Conservation (phyloP, 2,888 invertebrate genomes). For the Cotesia congregata region DNA sequence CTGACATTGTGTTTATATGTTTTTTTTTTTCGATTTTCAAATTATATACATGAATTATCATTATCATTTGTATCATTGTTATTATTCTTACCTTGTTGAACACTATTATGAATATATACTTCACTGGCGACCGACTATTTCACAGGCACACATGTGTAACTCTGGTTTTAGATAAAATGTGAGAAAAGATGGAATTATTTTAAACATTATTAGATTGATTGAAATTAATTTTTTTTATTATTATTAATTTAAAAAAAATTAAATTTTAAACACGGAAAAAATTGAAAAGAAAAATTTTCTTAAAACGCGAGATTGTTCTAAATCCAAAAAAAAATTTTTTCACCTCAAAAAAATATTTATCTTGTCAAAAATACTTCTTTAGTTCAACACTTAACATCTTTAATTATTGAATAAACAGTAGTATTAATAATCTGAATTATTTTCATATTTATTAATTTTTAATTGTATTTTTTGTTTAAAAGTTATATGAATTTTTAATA, state of each 20-base stretch:
- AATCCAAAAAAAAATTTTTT: no score
- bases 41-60: slow-evolving; percentile 1
- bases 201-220: not conserved
- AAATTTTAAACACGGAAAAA: not conserved
- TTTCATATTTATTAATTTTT: no score
- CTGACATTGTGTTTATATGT: slow-evolving; percentile 32
- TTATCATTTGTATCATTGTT: not conserved
- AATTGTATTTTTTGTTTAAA: no score
- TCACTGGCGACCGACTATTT: not conserved
- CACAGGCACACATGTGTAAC: not conserved
- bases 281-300: no score
- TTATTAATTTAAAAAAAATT: not conserved
- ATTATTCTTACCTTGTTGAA: not conserved
- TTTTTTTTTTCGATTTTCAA: not conserved
- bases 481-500: not conserved
- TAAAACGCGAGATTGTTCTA: no score
- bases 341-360: no score
- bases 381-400: no score
- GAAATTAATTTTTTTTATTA: not conserved
- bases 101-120: not conserved
- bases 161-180: not conserved
- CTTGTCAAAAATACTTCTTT: no score
- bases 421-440: no score
- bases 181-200: not conserved
- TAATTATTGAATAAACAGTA: no score